A percentile compares a stretch with the other conserved stretches of the same genome.
phyloP scores from a whole-genome alignment of 2,888 invertebrate species.

The Sarcophaga rosellei region DNA sequence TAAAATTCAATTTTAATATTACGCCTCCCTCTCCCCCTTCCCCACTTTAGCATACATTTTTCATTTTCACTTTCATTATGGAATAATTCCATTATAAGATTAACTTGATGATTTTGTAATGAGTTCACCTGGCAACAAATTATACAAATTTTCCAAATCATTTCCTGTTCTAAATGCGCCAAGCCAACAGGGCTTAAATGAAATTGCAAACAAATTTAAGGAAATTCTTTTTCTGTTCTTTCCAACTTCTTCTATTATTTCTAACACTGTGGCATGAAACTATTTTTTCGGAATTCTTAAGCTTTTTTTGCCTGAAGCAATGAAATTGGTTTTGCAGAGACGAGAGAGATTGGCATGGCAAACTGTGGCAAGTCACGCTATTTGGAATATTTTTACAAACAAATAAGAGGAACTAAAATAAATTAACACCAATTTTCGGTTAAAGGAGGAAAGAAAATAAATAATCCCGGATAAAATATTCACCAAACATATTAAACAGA shows the following conservation, averaged over 20 bases:
- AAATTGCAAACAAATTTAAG: not conserved
- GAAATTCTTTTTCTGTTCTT: too few species aligned
- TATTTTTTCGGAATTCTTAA: conserved; percentile 4
- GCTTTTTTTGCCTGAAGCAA: not conserved
- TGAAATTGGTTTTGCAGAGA: not conserved
- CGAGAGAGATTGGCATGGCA: not conserved
- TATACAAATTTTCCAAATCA: conserved; percentile 41
- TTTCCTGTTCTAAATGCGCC: conserved; percentile 24
- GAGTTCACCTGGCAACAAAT: conserved; percentile 15
- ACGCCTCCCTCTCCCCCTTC: not conserved
- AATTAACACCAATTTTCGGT: not conserved
- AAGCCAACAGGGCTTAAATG: not conserved
- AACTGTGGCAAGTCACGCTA: not conserved
- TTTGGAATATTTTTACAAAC: not conserved
- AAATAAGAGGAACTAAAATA: not conserved
- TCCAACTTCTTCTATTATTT: not conserved
- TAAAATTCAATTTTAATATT: too few species aligned
- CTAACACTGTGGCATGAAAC: conserved; percentile 13
- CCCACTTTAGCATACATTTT: not conserved
- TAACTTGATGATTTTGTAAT: not conserved
- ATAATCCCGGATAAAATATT: not conserved
- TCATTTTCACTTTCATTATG: not conserved
- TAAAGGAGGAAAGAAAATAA: not conserved
- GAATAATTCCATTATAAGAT: not conserved
- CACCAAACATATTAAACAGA: not conserved